Base-by-base conservation (phyloP, 2,113 vertebrate genomes). In the Dromaius novaehollandiae region DNA sequence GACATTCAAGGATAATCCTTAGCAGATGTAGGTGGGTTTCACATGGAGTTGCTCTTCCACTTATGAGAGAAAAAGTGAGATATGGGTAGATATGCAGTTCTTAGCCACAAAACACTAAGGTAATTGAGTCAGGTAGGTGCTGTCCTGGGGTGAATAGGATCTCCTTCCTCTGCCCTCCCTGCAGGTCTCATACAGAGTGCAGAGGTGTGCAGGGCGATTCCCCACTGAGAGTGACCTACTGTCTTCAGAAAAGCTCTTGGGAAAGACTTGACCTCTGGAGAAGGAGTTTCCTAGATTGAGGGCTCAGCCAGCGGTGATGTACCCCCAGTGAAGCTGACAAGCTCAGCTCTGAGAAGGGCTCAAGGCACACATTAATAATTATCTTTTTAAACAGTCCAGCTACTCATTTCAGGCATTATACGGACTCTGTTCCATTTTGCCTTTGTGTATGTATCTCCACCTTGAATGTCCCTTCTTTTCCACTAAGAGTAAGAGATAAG, bases 271-370 rank as follows among this genome's bases (percentile, higher is more conserved):
- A 34, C 50, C 46, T 89, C 36, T 75, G 56, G 60, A 89, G 44
- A 34, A 78, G 55, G 13, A 34, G 40, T 53, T 90, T 84, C n/a
- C 77, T 73, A 19, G 46, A 42, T 7, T 8, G 11, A 82, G 51
- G 55, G 8, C 79, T 84, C 34, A 18, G 6, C 42, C 60, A n/a
- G 20, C 42, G 30, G 28, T 28, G 12, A 2, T 10, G 28, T 25
- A 30, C 8, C 46, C 36, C 20, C 53, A 60, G 60, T 40, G 15
- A 80, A 78, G 24, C 56, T 34, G 55, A 6, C 0, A 0, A n/a
- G 30, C 66, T 87, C 46, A 17, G 34, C 18, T 68, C 21, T 55
- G 40, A 66, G 74, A 75, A 50, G 24, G 24, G 13, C 6, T 4
- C 14, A 64, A 46, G 34, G 34, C 56, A 53, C 53, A 26, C 3